phyloP scores from a whole-genome alignment of 2,888 invertebrate species.

The Metalampra italica region DNA sequence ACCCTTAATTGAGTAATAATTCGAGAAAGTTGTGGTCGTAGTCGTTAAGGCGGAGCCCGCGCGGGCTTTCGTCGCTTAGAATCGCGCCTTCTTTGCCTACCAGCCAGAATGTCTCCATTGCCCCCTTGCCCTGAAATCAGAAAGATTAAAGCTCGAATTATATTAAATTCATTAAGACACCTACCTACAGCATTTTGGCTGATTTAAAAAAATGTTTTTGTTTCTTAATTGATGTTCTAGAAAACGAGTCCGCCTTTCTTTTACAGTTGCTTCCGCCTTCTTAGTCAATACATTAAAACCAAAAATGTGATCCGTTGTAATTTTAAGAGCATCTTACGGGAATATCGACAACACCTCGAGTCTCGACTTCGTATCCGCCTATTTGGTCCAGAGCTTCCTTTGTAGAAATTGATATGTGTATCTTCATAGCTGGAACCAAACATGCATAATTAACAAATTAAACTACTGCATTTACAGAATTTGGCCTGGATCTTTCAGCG shows the following conservation, averaged over 20 bases:
- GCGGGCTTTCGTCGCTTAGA: slow-evolving; percentile 48
- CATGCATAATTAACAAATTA: too few species aligned
- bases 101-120: slow-evolving; percentile 77
- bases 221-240: too few species aligned
- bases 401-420: slow-evolving; percentile 78
- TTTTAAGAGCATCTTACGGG: slow-evolving; percentile 43
- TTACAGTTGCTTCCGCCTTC: too few species aligned
- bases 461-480: too few species aligned
- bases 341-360: slow-evolving; percentile 61
- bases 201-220: too few species aligned
- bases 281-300: too few species aligned
- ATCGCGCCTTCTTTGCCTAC: slow-evolving; percentile 56
- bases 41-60: slow-evolving; percentile 49
- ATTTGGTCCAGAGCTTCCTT: slow-evolving; percentile 74
- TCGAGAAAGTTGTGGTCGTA: slow-evolving; percentile 63
- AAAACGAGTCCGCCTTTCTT: too few species aligned
- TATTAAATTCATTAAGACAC: slow-evolving; percentile 1
- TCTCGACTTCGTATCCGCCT: slow-evolving; percentile 62
- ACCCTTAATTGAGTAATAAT: slow-evolving; percentile 15
- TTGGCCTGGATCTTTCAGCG: too few species aligned
- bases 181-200: too few species aligned
- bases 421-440: slow-evolving; percentile 73
- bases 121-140: slow-evolving; percentile 72
- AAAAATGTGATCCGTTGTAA: too few species aligned
- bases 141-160: background rate